phyloP scores from a whole-genome alignment of 2,888 invertebrate species.

The Terebella lapidaria region DNA sequence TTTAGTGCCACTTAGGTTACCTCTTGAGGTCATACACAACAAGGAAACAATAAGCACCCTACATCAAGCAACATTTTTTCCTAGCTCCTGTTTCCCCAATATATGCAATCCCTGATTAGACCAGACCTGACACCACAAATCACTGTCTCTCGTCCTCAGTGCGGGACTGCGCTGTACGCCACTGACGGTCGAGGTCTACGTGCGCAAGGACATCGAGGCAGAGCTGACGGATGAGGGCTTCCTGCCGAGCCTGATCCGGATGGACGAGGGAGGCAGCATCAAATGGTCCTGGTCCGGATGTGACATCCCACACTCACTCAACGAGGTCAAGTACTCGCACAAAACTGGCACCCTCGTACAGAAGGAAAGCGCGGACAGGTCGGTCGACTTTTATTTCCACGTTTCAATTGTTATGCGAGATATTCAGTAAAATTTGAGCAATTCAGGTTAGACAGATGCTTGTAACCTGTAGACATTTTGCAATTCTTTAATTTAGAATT shows the following conservation, averaged over 20 bases:
- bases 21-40: too few relatives aligned
- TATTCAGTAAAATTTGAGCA: neutral
- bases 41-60: too few relatives aligned
- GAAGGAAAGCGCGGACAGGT: constrained; percentile 11
- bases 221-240: constrained; percentile 49
- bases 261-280: constrained; percentile 49
- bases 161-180: constrained; percentile 45
- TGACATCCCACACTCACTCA: constrained; percentile 18
- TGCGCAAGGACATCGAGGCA: constrained; percentile 36
- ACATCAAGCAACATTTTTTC: too few relatives aligned
- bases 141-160: too few relatives aligned
- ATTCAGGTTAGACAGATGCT: too few relatives aligned
- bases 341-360: constrained; percentile 17
- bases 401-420: neutral
- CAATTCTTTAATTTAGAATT: neutral
- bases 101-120: too few relatives aligned
- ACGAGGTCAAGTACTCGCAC: constrained; percentile 20
- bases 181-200: constrained; percentile 42
- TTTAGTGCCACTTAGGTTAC: too few relatives aligned
- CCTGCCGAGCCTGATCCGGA: constrained; percentile 42
- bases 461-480: neutral
- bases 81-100: too few relatives aligned
- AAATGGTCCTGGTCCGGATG: constrained; percentile 50
- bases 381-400: neutral
- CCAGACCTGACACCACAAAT: too few relatives aligned